Percentiles rank a stretch among this genome's conserved stretches.
Evolutionary conservation across 2,113 vertebrate genomes (phyloP).

Genomic region (Amazona guildingii): DNA sequence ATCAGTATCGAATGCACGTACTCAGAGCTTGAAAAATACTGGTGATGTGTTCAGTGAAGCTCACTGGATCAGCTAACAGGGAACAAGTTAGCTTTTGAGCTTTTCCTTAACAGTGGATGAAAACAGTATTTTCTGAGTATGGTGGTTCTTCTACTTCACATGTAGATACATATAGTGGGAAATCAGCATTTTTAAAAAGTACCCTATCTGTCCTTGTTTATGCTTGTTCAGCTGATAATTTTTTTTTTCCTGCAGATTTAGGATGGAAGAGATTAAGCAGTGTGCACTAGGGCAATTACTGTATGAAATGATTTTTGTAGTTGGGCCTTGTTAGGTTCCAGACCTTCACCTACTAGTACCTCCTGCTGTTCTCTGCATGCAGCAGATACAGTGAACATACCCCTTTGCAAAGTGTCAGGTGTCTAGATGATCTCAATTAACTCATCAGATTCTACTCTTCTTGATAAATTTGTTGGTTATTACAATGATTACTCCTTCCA

Average conservation of each 20-base stretch:
- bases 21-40: background rate
- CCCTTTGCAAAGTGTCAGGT: background rate
- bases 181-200: background rate
- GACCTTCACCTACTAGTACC: background rate
- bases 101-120: background rate
- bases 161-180: background rate
- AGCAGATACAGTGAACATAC: background rate
- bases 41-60: background rate
- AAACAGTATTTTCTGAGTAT: background rate
- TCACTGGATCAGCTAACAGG: background rate
- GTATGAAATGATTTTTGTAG: background rate
- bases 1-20: background rate
- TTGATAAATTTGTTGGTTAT: background rate
- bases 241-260: background rate
- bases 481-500: fast-evolving
- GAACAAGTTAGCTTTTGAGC: background rate
- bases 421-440: background rate
- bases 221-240: background rate
- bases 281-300: background rate
- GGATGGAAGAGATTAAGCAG: background rate
- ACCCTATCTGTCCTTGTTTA: background rate
- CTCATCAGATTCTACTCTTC: background rate
- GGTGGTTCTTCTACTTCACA: background rate
- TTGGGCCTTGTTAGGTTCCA: background rate
- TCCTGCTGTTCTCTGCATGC: background rate